Evolutionary conservation across 2,888 invertebrate genomes (phyloP).

Genomic region (Oscheius onirici): DNA sequence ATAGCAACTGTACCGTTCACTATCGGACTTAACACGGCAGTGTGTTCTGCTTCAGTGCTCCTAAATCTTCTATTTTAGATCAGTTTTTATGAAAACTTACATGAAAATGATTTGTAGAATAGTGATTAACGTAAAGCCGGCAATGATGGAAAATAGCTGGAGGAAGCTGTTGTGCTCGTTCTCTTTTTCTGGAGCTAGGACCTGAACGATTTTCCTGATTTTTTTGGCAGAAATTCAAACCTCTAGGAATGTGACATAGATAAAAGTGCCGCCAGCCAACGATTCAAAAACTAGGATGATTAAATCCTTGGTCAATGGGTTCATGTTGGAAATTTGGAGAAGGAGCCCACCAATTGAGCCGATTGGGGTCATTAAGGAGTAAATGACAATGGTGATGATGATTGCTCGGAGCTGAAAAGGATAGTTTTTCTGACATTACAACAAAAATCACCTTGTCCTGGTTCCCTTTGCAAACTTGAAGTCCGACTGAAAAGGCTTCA

Average conservation of each 20-base stretch:
- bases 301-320: slow-evolving; percentile 10
- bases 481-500: slow-evolving; percentile 72
- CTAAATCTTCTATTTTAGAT: neutral
- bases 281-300: slow-evolving; percentile 15
- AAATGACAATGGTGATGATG: slow-evolving; percentile 72
- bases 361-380: slow-evolving; percentile 80
- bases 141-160: slow-evolving; percentile 61
- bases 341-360: slow-evolving; percentile 73
- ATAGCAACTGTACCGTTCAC: neutral
- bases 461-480: slow-evolving; percentile 59
- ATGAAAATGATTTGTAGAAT: slow-evolving; percentile 46
- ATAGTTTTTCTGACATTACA: neutral
- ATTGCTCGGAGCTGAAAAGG: slow-evolving; percentile 39
- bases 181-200: slow-evolving; percentile 54
- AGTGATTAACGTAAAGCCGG: slow-evolving; percentile 62
- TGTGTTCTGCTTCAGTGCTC: neutral
- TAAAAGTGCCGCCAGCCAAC: slow-evolving; percentile 19
- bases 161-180: slow-evolving; percentile 57
- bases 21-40: neutral
- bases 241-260: slow-evolving; percentile 25
- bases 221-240: neutral
- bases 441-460: slow-evolving; percentile 32
- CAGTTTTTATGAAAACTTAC: slow-evolving; percentile 3
- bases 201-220: slow-evolving; percentile 5
- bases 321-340: slow-evolving; percentile 29